These are phyloP conservation scores for Aphis craccivora DNA, from an alignment of 1,140 invertebrate genomes.

Conservation along the genomic window DNA sequence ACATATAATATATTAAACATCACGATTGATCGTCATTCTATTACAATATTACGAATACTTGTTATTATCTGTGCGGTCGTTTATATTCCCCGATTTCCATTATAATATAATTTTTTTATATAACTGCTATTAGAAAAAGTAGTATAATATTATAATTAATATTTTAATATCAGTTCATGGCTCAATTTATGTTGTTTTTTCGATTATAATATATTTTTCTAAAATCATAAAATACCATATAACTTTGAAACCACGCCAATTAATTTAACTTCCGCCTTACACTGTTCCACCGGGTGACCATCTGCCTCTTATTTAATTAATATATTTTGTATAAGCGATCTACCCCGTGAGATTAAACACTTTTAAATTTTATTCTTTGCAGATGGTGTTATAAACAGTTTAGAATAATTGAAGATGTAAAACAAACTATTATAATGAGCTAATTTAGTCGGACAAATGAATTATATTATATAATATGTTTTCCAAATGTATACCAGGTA, in stretches of 20 bases:
- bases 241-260: not conserved
- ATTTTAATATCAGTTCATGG: not conserved
- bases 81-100: not conserved
- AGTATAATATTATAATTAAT: not conserved
- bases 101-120: not conserved
- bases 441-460: not conserved
- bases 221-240: not conserved
- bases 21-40: not conserved
- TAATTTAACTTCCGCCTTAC: not conserved
- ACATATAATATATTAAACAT: not conserved
- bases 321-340: not conserved
- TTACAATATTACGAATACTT: not conserved
- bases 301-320: not conserved
- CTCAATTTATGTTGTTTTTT: not conserved
- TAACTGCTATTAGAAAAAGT: not conserved
- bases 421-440: not conserved
- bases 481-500: not conserved
- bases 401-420: not conserved
- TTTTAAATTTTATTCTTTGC: not conserved
- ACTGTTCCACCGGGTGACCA: not conserved
- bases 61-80: not conserved
- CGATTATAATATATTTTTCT: not conserved
- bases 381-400: not conserved
- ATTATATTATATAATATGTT: not conserved
- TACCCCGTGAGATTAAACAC: not conserved